These are phyloP conservation scores for Hydraecia micacea DNA, from an alignment of 2,888 invertebrate species.

Conservation along the genomic window DNA sequence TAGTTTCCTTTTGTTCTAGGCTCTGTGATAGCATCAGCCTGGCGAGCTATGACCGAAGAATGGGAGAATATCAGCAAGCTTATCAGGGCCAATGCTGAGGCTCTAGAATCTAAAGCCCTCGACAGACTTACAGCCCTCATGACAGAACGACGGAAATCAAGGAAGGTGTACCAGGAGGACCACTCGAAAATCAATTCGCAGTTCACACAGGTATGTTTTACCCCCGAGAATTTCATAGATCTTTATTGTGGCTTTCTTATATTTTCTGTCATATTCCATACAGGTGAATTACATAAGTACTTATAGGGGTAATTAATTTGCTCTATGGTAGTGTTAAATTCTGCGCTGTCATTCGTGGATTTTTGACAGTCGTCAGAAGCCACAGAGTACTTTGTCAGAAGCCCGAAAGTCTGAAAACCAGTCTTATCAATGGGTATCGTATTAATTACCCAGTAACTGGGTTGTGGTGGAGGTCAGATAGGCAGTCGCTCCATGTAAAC, in stretches of 20 bases:
- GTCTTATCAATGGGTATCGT: too few species aligned
- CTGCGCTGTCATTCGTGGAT: not conserved
- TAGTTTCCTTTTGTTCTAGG: slow-evolving; percentile 77
- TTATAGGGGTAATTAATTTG: not conserved
- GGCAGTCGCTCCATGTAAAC: not conserved
- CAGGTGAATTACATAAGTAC: not conserved
- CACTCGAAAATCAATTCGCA: slow-evolving; percentile 95
- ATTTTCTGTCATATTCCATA: not conserved
- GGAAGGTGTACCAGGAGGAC: slow-evolving; percentile 97
- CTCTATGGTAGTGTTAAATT: not conserved
- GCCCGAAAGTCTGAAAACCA: not conserved
- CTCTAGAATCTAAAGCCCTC: slow-evolving; percentile 94
- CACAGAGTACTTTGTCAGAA: too few species aligned
- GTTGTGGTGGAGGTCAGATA: not conserved
- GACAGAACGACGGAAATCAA: slow-evolving; percentile 96
- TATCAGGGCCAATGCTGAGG: slow-evolving; percentile 96
- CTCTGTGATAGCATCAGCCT: slow-evolving; percentile 92
- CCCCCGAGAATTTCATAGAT: not conserved
- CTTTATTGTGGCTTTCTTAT: not conserved
- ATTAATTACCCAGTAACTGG: not conserved
- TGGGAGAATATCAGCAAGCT: slow-evolving; percentile 96
- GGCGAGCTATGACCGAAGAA: slow-evolving; percentile 97
- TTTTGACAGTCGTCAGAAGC: not conserved
- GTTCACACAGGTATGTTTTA: slow-evolving; percentile 92
- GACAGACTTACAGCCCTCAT: slow-evolving; percentile 95